A percentile compares a stretch with the other conserved stretches of the same genome.
Conservation (phyloP, 2,888 invertebrate species). For the Polydesmus complanatus region DNA sequence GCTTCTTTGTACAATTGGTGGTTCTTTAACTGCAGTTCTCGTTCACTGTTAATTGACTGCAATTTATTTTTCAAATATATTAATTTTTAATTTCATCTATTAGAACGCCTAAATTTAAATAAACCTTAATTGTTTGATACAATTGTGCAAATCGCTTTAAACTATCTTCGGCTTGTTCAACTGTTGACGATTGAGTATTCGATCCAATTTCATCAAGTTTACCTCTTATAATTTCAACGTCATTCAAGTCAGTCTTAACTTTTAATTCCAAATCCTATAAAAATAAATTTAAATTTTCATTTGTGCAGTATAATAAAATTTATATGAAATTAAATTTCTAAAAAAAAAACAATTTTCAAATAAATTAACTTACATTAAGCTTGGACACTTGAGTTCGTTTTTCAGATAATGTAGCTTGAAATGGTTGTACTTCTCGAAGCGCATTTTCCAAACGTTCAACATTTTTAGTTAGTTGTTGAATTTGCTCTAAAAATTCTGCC, state of each 20-base stretch:
- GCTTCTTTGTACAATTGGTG: constrained; percentile 82
- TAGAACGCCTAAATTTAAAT: background rate
- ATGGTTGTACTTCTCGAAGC: constrained; percentile 55
- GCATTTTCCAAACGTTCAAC: constrained; percentile 62
- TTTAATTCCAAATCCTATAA: constrained; percentile 60
- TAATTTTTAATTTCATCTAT: background rate
- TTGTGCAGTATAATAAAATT: too few species aligned
- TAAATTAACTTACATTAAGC: constrained; percentile 46
- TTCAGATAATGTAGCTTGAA: constrained; percentile 67
- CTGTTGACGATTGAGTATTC: constrained; percentile 69
- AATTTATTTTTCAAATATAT: background rate
- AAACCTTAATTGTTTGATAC: background rate
- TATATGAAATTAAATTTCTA: too few species aligned
- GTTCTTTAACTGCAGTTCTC: constrained; percentile 74
- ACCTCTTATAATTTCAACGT: constrained; percentile 69
- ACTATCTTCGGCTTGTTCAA: constrained; percentile 69
- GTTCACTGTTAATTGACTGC: constrained; percentile 46
- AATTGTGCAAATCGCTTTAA: constrained; percentile 61
- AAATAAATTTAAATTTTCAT: too few species aligned
- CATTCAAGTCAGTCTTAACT: constrained; percentile 73
- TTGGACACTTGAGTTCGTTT: constrained; percentile 73
- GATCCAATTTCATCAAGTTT: constrained; percentile 74
- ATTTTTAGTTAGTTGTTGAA: constrained; percentile 67
- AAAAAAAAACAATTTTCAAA: constrained; percentile 4
- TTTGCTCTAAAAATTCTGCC: constrained; percentile 78